Percentiles rank a stretch among this genome's conserved stretches.
Conservation (phyloP, 2,113 vertebrate genomes). For the Sturnira hondurensis region DNA sequence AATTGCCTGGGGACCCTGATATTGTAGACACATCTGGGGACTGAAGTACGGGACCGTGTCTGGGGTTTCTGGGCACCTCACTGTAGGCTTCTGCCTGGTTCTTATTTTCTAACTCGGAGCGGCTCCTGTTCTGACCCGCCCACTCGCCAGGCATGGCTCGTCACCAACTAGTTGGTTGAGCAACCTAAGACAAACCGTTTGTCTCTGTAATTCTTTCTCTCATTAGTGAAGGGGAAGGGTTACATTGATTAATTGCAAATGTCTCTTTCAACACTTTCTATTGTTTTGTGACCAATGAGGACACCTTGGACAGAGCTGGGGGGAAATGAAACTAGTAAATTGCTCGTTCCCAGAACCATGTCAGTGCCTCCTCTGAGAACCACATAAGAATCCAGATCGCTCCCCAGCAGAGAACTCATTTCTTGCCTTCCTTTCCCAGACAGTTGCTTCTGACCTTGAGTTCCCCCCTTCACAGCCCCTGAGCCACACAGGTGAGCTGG, state of each 20-base stretch:
- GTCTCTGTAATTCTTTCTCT: neutral
- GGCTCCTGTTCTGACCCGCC: neutral
- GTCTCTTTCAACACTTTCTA: neutral
- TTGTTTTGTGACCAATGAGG: neutral
- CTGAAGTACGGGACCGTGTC: fast-evolving
- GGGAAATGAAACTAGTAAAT: too few relatives aligned
- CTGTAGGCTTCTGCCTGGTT: neutral
- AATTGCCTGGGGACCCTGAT: neutral
- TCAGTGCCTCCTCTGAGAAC: neutral
- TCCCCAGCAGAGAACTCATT: neutral
- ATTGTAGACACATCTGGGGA: neutral
- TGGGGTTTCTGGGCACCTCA: neutral
- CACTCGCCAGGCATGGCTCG: neutral
- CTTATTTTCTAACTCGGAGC: neutral
- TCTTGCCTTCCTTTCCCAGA: neutral
- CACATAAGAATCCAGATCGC: neutral
- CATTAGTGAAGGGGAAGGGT: neutral
- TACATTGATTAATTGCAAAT: neutral
- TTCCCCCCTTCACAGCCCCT: neutral
- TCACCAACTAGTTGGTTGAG: neutral
- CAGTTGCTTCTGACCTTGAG: neutral
- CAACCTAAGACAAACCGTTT: neutral
- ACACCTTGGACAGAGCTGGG: neutral
- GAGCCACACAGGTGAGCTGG: neutral
- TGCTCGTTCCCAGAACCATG: neutral